These are phyloP conservation scores for Rhynchonycteris naso DNA, from an alignment of 2,797 vertebrate genomes.

Conservation along the genomic window DNA sequence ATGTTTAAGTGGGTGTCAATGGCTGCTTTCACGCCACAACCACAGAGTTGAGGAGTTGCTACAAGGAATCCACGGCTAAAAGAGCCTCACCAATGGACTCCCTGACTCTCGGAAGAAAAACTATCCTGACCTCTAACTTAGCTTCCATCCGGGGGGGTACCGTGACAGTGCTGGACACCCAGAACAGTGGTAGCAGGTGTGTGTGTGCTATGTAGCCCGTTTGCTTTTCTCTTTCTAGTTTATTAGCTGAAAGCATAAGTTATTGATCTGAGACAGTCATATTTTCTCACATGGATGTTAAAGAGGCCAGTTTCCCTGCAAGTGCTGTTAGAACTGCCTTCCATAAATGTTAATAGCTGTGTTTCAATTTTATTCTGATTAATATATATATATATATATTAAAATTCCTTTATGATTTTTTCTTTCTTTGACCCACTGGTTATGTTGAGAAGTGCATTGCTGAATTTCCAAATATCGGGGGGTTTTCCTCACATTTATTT, in stretches of 20 bases:
- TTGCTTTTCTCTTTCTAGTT: neutral
- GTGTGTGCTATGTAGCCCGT: fast-evolving
- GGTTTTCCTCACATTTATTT: no score
- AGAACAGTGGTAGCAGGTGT: no score
- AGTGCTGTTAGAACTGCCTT: neutral
- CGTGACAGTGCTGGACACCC: fast-evolving
- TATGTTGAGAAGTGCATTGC: neutral
- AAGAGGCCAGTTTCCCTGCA: neutral
- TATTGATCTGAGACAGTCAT: neutral
- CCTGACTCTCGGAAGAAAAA: neutral
- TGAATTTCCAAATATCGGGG: no score
- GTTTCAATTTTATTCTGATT: neutral
- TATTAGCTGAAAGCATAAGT: neutral
- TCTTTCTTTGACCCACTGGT: neutral
- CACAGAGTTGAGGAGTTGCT: neutral
- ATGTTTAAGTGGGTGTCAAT: neutral
- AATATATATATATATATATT: neutral
- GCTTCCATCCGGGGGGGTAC: neutral
- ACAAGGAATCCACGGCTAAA: neutral
- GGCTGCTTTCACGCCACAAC: neutral
- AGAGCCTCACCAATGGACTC: neutral
- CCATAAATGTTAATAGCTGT: neutral
- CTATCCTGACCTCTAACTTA: neutral
- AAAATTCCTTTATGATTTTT: neutral
- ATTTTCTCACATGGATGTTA: neutral